A percentile compares a stretch with the other conserved stretches of the same genome.
Conservation (phyloP, 2,797 vertebrate genomes). For the Esox masquinongy region DNA sequence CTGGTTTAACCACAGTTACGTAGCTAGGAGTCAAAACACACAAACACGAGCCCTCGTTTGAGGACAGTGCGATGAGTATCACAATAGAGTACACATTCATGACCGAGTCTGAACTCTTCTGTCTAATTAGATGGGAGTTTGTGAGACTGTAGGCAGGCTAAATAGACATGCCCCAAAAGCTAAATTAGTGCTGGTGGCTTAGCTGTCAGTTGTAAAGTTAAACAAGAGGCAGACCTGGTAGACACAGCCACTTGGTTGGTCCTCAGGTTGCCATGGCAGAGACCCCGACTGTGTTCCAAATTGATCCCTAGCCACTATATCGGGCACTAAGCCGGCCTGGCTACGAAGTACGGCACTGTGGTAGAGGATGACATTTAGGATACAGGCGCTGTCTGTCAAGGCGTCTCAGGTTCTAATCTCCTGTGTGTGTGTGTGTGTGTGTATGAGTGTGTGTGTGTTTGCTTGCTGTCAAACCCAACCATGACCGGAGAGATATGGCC, state of each 20-base stretch:
- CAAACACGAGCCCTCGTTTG: too few relatives aligned
- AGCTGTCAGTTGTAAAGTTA: neutral
- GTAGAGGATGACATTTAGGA: too few relatives aligned
- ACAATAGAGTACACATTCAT: conserved; percentile 1
- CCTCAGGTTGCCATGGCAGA: neutral
- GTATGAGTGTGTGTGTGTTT: neutral
- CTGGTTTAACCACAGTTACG: too few relatives aligned
- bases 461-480: neutral
- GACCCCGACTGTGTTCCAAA: neutral
- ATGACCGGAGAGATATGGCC: neutral
- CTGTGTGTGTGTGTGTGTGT: too few relatives aligned
- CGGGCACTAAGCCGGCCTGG: neutral
- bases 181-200: neutral
- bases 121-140: neutral
- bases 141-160: neutral
- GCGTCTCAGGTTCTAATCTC: too few relatives aligned
- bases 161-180: neutral
- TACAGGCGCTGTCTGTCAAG: too few relatives aligned
- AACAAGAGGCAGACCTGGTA: neutral
- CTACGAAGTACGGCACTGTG: too few relatives aligned
- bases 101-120: neutral
- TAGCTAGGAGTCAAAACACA: too few relatives aligned
- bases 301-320: neutral
- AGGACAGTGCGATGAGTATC: conserved; percentile 18
- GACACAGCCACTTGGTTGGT: neutral